Evolutionary conservation across 1,140 invertebrate genomes (phyloP).

Genomic region (Heliconius himera): DNA sequence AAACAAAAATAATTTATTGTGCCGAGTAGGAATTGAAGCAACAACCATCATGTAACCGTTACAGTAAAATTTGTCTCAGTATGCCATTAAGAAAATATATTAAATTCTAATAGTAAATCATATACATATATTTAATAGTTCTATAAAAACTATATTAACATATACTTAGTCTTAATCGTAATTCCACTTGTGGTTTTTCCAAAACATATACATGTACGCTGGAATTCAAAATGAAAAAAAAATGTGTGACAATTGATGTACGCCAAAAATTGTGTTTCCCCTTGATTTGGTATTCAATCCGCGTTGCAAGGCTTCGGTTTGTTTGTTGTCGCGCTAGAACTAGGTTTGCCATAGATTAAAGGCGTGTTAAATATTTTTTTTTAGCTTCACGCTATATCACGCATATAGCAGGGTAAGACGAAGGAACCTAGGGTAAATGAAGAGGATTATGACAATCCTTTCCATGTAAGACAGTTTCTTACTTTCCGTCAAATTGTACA

Average conservation of each 20-base stretch:
- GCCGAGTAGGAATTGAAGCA: too few relatives aligned
- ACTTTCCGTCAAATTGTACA: too few relatives aligned
- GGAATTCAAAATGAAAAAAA: slow-evolving; percentile 56
- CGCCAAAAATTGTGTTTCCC: slow-evolving; percentile 55
- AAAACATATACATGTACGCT: slow-evolving; percentile 20
- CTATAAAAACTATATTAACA: background rate
- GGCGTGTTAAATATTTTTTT: background rate
- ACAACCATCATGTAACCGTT: too few relatives aligned
- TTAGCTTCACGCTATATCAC: too few relatives aligned
- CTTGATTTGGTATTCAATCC: slow-evolving; percentile 56
- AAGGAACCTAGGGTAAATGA: too few relatives aligned
- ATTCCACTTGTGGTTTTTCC: slow-evolving; percentile 40
- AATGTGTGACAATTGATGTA: slow-evolving; percentile 46
- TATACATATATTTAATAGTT: background rate
- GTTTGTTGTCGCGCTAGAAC: slow-evolving; percentile 51
- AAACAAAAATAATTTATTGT: background rate
- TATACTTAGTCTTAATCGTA: background rate
- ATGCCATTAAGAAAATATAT: background rate
- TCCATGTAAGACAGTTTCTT: too few relatives aligned
- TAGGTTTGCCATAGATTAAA: background rate
- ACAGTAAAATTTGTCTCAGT: too few relatives aligned
- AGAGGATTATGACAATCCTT: too few relatives aligned
- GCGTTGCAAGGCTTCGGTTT: slow-evolving; percentile 35
- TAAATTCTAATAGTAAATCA: background rate
- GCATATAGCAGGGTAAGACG: too few relatives aligned